These are phyloP conservation scores for Zaprionus ghesquierei DNA, from an alignment of 1,140 invertebrate genomes.

Conservation along the genomic window DNA sequence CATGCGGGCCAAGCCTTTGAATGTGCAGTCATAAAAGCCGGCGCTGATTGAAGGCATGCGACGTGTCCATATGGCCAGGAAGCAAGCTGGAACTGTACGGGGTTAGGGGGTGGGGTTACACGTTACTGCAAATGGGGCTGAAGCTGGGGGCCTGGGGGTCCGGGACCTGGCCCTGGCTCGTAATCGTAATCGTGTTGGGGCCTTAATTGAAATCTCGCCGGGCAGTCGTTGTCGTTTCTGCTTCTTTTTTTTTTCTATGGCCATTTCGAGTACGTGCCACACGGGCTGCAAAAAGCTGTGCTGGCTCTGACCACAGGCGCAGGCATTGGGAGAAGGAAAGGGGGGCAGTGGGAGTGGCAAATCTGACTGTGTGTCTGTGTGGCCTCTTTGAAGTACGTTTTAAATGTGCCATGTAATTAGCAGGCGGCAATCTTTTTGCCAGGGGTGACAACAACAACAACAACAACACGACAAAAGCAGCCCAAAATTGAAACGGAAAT, in stretches of 20 bases:
- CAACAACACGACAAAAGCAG: neutral
- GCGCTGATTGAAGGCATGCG: slow-evolving; percentile 39
- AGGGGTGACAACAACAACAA: slow-evolving; percentile 1
- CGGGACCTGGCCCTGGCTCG: slow-evolving; percentile 13
- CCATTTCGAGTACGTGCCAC: slow-evolving; percentile 74
- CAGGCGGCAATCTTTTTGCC: slow-evolving; percentile 37
- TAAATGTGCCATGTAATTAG: slow-evolving; percentile 66
- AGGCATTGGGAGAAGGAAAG: too few species aligned
- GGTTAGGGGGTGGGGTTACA: neutral
- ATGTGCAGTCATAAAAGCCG: slow-evolving; percentile 48
- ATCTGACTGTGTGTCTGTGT: neutral
- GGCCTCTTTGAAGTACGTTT: slow-evolving; percentile 17
- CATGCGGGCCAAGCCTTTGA: slow-evolving; percentile 52
- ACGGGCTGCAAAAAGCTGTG: too few species aligned
- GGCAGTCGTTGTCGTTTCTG: slow-evolving; percentile 36
- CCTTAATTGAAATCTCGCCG: slow-evolving; percentile 73
- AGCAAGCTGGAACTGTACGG: neutral
- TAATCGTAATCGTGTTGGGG: slow-evolving; percentile 48
- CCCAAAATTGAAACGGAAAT: slow-evolving; percentile 36
- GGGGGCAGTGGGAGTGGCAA: neutral
- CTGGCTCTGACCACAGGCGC: slow-evolving; percentile 1
- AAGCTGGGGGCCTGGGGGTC: neutral
- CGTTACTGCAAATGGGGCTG: neutral
- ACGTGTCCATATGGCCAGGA: slow-evolving; percentile 50
- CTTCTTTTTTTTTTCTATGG: slow-evolving; percentile 50